phyloP scores from a whole-genome alignment of 2,113 vertebrate species.

The Tychaedon coryphoeus region DNA sequence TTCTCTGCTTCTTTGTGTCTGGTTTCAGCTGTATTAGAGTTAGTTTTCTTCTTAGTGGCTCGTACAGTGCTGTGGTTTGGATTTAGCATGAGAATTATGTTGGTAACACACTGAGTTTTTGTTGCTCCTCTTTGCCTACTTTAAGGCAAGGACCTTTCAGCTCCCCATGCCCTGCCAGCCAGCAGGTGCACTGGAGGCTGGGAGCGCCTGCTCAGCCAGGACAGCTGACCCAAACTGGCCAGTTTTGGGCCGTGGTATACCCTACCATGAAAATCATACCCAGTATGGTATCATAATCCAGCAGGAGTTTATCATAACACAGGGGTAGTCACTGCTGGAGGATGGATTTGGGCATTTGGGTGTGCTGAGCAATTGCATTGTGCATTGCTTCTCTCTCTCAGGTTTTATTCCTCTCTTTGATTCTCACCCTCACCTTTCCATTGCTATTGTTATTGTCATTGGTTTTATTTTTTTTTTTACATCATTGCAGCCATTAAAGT shows the following conservation, averaged over 20 bases:
- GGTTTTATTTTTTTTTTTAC: background rate
- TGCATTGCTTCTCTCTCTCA: background rate
- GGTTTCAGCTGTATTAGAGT: background rate
- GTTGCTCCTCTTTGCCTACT: background rate
- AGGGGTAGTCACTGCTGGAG: background rate
- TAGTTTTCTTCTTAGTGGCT: background rate
- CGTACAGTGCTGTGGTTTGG: background rate
- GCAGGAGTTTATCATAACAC: background rate
- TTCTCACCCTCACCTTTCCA: background rate
- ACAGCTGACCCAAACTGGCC: background rate
- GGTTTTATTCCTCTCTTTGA: background rate
- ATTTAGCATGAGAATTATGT: background rate
- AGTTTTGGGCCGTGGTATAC: background rate
- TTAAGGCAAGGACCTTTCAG: background rate
- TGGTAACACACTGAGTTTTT: background rate
- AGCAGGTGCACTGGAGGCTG: background rate
- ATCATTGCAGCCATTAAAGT: background rate
- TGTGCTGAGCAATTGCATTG: background rate
- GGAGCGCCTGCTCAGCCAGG: background rate
- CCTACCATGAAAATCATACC: background rate
- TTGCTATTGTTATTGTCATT: background rate
- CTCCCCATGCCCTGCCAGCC: background rate
- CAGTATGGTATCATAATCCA: background rate
- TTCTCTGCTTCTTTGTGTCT: background rate
- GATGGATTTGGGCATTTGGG: accelerated